Percentiles rank a stretch among this genome's conserved stretches.
Conservation (phyloP, 2,113 vertebrate species). For the Plestiodon gilberti region DNA sequence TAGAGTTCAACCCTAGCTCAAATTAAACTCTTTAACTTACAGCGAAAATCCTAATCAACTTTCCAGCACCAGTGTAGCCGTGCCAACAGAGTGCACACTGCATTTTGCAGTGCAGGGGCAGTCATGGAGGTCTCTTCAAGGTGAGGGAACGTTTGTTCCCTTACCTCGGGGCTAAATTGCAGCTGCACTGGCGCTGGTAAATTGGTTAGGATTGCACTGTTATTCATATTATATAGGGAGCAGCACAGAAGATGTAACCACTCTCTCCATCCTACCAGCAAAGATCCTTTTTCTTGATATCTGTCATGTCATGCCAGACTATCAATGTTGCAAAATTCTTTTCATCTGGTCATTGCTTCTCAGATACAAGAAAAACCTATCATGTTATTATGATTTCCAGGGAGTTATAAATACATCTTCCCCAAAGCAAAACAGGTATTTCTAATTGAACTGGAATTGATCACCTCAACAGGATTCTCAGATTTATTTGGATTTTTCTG, state of each 20-base stretch:
- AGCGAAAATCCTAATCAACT: too few relatives aligned
- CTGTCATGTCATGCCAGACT: background rate
- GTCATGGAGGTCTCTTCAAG: too few relatives aligned
- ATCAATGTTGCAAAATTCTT: background rate
- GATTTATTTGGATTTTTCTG: background rate
- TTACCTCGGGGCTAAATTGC: too few relatives aligned
- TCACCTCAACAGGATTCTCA: background rate
- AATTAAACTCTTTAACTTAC: too few relatives aligned
- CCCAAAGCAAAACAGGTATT: background rate
- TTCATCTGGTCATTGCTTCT: background rate
- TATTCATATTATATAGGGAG: background rate
- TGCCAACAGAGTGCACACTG: too few relatives aligned
- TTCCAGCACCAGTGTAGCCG: too few relatives aligned
- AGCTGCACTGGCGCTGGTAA: too few relatives aligned
- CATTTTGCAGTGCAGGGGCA: too few relatives aligned
- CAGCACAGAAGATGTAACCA: background rate
- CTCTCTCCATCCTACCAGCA: background rate
- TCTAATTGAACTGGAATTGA: background rate
- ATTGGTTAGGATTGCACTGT: too few relatives aligned
- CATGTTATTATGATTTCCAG: too few relatives aligned
- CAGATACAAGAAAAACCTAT: background rate
- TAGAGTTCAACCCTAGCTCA: too few relatives aligned
- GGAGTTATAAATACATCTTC: background rate
- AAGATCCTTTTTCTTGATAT: background rate
- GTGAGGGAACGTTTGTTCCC: too few relatives aligned